These are phyloP conservation scores for Misgurnus mizolepis DNA, from an alignment of 2,113 vertebrate genomes.

Conservation along the genomic window DNA sequence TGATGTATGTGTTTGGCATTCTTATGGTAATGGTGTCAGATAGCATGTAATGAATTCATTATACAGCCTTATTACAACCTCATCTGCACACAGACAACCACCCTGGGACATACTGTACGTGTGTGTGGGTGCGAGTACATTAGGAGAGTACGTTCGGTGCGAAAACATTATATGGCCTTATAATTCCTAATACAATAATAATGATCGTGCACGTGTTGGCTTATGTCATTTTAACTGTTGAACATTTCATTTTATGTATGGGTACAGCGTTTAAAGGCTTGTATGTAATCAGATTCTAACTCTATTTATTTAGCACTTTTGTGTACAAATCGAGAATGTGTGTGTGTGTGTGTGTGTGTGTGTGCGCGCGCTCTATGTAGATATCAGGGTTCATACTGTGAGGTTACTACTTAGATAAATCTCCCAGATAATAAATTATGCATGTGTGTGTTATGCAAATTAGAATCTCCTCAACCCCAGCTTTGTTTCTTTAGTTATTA, in stretches of 20 bases:
- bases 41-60: conserved; percentile 65
- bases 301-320: background rate
- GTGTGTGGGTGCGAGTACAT: background rate
- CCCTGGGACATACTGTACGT: conserved; percentile 51
- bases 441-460: background rate
- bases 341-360: background rate
- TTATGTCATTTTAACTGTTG: background rate
- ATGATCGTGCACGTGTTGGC: background rate
- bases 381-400: background rate
- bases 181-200: conserved; percentile 17
- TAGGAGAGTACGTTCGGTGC: background rate
- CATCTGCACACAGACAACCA: conserved; percentile 55
- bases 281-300: background rate
- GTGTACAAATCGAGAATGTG: background rate
- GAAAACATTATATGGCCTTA: conserved; percentile 4
- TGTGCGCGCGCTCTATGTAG: background rate
- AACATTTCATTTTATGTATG: background rate
- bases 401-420: background rate
- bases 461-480: background rate
- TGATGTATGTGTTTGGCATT: conserved; percentile 59
- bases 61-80: conserved; percentile 58
- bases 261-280: background rate
- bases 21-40: conserved; percentile 63
- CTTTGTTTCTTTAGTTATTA: background rate
- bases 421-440: background rate